Conservation (phyloP, 2,888 invertebrate species). For the Cosmopolites sordidus region DNA sequence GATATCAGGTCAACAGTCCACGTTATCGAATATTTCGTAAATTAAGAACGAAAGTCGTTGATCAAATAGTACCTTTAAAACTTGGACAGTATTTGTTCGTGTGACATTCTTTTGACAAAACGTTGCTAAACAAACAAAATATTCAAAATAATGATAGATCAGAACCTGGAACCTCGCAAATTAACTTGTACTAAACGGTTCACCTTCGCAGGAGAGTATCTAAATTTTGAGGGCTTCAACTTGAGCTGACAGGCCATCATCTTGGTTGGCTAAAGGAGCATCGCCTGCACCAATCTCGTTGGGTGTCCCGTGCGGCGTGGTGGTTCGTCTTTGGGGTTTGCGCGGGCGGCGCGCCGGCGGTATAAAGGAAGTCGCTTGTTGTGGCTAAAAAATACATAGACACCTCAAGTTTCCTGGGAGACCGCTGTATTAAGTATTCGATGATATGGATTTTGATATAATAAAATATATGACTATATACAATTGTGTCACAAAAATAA, state of each 20-base stretch:
- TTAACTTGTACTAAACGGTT: slow-evolving; percentile 18
- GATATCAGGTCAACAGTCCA: slow-evolving; percentile 2
- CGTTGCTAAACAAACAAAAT: background rate
- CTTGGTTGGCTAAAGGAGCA: slow-evolving; percentile 41
- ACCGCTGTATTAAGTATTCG: too few relatives aligned
- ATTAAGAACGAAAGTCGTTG: background rate
- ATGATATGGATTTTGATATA: too few relatives aligned
- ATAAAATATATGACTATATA: too few relatives aligned
- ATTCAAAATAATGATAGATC: slow-evolving; percentile 5
- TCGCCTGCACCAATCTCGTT: slow-evolving; percentile 47
- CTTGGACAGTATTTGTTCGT: too few relatives aligned
- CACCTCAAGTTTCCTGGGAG: too few relatives aligned
- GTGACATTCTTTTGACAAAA: too few relatives aligned
- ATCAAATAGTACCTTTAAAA: too few relatives aligned
- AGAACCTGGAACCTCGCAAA: slow-evolving; percentile 5
- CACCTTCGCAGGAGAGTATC: slow-evolving; percentile 20
- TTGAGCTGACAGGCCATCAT: slow-evolving; percentile 42
- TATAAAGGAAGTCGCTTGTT: background rate
- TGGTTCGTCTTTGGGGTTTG: slow-evolving; percentile 4
- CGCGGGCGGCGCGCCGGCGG: background rate
- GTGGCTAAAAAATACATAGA: background rate
- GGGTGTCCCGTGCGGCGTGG: slow-evolving; percentile 8
- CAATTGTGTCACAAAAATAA: too few relatives aligned
- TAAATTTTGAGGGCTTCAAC: slow-evolving; percentile 46
- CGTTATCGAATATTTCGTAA: background rate